Base-by-base conservation (phyloP, 35 echinoderm and acorn worm genomes). In the Heliocidaris erythrogramma region DNA sequence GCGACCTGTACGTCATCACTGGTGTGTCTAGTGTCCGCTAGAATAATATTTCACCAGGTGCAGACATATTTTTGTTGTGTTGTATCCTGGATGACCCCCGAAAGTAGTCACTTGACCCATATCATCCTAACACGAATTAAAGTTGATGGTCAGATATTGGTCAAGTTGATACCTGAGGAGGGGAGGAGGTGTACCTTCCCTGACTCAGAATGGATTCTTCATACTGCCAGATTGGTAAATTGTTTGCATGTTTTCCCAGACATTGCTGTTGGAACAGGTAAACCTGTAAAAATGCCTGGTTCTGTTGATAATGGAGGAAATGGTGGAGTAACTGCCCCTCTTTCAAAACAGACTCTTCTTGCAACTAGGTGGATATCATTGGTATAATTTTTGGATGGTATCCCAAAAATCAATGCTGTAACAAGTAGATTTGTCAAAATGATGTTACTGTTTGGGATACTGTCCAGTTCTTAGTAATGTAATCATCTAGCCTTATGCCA, bases 31-130 rank as follows among this genome's bases (percentile, higher is more conserved):
- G 87, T 89, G 87, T 89, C 87, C 87, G 47, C 47, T 89, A 48
- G 87, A 89, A 89, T 89, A 89, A 89, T 89, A 89, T 89, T 89
- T 89, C 31, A 48, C 87, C 87, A 89, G 87, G 31, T 89, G 87
- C 87, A 89, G 31, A 89, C 31, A 89, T 89, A 48, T 89, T 89
- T 89, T 89, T 48, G 47, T 48, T 47, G 31, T 27, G 31, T 89
- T 89, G 87, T 89, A 47, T 89, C 87, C 47, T 89, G 31, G 31
- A 47, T 89, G 87, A 89, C 87, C 87, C 87, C 87, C 47, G 9
- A 32, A 47, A 48, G 87, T 89, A 31, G 87, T 89, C 31, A 89
- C 31, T 47, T 89, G 87, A 89, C 87, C 87, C 87, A 89, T 48
- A 89, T 47, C 87, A 32, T 89, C 87, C 14, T 89, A 27, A 78